Conservation (phyloP, 2,797 vertebrate genomes). For the Periophthalmus magnuspinnatus region DNA sequence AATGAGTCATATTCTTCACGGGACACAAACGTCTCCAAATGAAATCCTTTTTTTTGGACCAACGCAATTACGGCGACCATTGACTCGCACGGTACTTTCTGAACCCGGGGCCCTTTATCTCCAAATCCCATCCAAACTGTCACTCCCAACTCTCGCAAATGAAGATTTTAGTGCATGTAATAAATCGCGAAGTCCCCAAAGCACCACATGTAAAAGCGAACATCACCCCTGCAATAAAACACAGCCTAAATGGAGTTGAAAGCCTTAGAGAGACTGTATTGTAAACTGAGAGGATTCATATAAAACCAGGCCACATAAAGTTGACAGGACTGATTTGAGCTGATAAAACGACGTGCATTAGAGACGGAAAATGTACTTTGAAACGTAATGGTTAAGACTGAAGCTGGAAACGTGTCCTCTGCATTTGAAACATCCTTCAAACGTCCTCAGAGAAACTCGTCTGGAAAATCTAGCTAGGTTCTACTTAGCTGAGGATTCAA, state of each 20-base stretch:
- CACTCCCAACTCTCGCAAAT: slow-evolving; percentile 15
- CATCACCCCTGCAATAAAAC: slow-evolving; percentile 3
- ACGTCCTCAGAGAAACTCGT: too few relatives aligned
- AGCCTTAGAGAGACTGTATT: not conserved
- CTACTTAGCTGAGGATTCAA: too few relatives aligned
- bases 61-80: not conserved
- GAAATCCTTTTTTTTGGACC: not conserved
- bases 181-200: slow-evolving; percentile 2
- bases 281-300: not conserved
- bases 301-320: not conserved
- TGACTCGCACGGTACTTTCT: not conserved
- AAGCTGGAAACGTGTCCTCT: too few relatives aligned
- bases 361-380: not conserved
- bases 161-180: slow-evolving; percentile 22
- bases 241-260: slow-evolving; percentile 4
- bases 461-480: too few relatives aligned
- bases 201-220: slow-evolving; percentile 9
- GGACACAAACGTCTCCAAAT: not conserved
- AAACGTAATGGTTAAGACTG: not conserved
- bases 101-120: slow-evolving; percentile 14
- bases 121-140: slow-evolving; percentile 12
- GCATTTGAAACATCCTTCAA: too few relatives aligned
- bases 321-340: not conserved
- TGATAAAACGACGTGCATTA: slow-evolving; percentile 2
- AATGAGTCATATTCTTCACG: not conserved